These are phyloP conservation scores for Calephelis perditalis DNA, from an alignment of 2,888 invertebrate species.

Conservation along the genomic window DNA sequence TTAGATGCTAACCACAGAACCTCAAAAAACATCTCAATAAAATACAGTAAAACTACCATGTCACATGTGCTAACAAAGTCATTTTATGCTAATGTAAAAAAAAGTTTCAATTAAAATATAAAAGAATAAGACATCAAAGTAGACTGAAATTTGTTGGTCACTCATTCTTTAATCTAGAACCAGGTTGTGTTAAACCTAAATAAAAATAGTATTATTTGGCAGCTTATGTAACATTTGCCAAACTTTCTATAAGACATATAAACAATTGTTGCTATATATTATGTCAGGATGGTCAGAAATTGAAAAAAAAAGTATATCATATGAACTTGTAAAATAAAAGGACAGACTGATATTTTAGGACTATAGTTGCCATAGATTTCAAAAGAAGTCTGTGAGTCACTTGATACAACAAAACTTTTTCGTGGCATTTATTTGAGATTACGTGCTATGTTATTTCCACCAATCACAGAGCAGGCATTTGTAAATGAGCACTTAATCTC, in stretches of 20 bases:
- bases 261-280: background rate
- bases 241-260: background rate
- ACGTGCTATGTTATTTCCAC: background rate
- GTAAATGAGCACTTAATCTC: background rate
- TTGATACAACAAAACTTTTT: background rate
- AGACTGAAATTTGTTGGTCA: too few species aligned
- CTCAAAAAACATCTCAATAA: too few species aligned
- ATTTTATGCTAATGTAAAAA: too few species aligned
- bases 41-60: too few species aligned
- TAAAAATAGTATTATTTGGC: too few species aligned
- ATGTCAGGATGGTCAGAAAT: background rate
- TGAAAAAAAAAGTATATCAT: background rate
- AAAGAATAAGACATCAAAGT: too few species aligned
- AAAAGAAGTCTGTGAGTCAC: background rate
- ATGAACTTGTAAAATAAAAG: constrained; percentile 8
- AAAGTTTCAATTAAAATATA: too few species aligned
- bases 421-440: background rate
- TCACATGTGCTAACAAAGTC: too few species aligned
- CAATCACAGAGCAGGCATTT: background rate
- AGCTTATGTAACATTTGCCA: background rate
- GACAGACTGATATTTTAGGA: constrained; percentile 28
- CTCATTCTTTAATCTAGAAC: too few species aligned
- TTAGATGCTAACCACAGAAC: too few species aligned
- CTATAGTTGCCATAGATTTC: background rate
- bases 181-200: too few species aligned